Conservation (phyloP, 1,140 invertebrate species). For the Panulirus ornatus region DNA sequence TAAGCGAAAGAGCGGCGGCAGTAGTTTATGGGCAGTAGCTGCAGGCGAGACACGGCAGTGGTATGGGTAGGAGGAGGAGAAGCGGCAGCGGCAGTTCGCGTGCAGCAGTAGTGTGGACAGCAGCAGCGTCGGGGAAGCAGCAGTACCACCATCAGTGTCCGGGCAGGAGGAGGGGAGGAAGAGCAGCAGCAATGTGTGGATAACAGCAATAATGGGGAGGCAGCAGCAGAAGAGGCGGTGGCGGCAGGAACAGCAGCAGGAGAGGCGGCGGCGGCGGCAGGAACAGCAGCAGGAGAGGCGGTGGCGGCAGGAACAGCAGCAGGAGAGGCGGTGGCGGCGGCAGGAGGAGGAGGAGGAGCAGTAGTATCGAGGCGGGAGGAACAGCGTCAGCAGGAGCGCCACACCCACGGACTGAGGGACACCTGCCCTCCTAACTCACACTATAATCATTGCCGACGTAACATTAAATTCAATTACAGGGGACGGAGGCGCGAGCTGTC, state of each 20-base stretch:
- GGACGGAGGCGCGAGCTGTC: slow-evolving; percentile 14
- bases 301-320: background rate
- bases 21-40: background rate
- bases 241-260: background rate
- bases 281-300: background rate
- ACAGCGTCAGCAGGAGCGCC: no score
- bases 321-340: background rate
- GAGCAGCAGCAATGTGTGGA: background rate
- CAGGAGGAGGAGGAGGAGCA: background rate
- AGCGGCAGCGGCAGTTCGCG: background rate
- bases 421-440: slow-evolving; percentile 49
- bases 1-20: background rate
- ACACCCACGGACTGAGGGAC: background rate
- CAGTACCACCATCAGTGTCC: background rate
- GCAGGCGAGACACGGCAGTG: background rate
- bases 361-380: no score
- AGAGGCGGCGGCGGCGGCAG: background rate
- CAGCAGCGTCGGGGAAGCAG: no score
- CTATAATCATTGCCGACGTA: slow-evolving; percentile 38
- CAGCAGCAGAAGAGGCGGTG: background rate
- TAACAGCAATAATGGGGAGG: background rate
- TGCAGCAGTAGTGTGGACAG: background rate
- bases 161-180: background rate
- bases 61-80: background rate
- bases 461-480: slow-evolving; percentile 60